These are phyloP conservation scores for Ameiurus melas DNA, from an alignment of 2,113 vertebrate genomes.

Conservation along the genomic window DNA sequence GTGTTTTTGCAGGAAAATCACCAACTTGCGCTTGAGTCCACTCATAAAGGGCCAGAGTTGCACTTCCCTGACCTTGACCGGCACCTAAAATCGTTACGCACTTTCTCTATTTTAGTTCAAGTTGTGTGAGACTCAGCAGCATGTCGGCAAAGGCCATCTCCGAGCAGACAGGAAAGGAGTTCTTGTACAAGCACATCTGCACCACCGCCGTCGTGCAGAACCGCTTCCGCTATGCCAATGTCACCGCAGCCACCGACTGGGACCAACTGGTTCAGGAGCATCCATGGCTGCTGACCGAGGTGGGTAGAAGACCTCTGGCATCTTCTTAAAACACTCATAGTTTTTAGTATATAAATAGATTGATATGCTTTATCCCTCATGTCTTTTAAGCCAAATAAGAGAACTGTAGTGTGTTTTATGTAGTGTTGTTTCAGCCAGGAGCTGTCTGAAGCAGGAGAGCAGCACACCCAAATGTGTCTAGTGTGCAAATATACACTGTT, in stretches of 20 bases:
- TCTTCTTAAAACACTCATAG: background rate
- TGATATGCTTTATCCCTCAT: background rate
- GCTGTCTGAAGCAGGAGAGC: background rate
- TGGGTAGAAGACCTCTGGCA: slow-evolving; percentile 54
- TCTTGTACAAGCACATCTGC: slow-evolving; percentile 91
- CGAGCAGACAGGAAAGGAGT: slow-evolving; percentile 94
- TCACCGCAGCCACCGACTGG: slow-evolving; percentile 88
- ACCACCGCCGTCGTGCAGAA: slow-evolving; percentile 89
- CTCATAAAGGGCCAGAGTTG: background rate
- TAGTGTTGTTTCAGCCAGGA: background rate
- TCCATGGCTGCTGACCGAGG: slow-evolving; percentile 91
- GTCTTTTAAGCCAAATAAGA: background rate
- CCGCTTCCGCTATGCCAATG: slow-evolving; percentile 86
- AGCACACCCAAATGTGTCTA: too few species aligned
- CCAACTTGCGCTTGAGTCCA: too few species aligned
- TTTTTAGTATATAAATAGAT: background rate
- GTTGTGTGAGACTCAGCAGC: slow-evolving; percentile 46
- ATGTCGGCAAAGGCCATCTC: slow-evolving; percentile 99
- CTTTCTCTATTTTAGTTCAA: background rate
- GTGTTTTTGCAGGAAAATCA: background rate
- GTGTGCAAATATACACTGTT: too few species aligned
- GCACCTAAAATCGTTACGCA: background rate
- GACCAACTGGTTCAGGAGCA: slow-evolving; percentile 85
- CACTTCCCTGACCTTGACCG: background rate
- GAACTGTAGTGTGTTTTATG: background rate